Evolutionary conservation across 2,113 vertebrate genomes (phyloP), one percentile per base, ranked within the genome.

Genomic region (Hyperoodon ampullatus): DNA sequence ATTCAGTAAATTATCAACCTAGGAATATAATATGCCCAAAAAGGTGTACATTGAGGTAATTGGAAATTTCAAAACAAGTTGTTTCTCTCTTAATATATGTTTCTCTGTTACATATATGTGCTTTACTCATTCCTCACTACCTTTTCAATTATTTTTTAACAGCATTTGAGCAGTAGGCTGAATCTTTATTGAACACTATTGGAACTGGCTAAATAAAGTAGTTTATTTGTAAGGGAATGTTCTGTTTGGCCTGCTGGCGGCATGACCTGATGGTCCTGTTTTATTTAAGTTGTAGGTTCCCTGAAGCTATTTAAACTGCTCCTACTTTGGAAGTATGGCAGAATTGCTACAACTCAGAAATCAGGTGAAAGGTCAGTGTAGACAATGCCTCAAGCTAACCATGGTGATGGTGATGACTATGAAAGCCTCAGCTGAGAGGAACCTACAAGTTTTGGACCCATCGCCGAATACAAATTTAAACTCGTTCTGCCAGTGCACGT

Each of bases 301-400:
- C 74, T 89, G 92, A 90, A 93, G 96, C 83, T 93, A 35, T 83
- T 97, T 95, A 93, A 95, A 93, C 30, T 39, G 88, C 60, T 44
- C 8, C 39, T 87, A 15, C 30, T 87, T 95, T n/a, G 90, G 68
- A 81, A 93, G 14, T 80, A 65, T 3, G 87, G 70, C 81, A 88
- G 88, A 95, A 75, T 63, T 93, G 55, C 61, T 71, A 15, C 58
- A 80, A 75, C 30, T 87, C 83, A 33, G 72, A 95, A 91, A 53
- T 90, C 63, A 93, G 78, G 50, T 95, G n/a, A 78, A 95, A 96
- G 66, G 85, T 94, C 72, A 96, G 24, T 75, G 63, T 72, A 84
- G 60, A 68, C 65, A 12, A 42, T 39, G 50, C 58, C 89, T 12
- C 10, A 80, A 23, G 35, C 81, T 85, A 61, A 30, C 53, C 42